Base-by-base conservation (phyloP, 2,888 invertebrate species). In the Saturnia japonica region DNA sequence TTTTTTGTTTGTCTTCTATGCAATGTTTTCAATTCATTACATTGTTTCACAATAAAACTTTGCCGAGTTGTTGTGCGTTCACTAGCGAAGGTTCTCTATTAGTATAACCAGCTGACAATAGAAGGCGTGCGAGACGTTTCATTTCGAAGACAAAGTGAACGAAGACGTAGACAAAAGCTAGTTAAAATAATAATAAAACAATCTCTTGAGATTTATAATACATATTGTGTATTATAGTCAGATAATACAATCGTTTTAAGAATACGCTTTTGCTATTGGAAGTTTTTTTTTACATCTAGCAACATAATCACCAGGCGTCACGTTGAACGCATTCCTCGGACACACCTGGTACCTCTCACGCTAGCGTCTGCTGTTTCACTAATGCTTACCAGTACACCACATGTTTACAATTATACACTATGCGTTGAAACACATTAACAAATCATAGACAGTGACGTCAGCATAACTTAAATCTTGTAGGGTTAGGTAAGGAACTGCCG, bases 341-440 rank as follows among this genome's bases (percentile, higher is more conserved):
- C 64, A 40, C 64, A 64, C 64, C 64, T 64, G 64, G 40, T 64
- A 64, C 64, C 64, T 64, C 64, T 64, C 64, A 64, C 34, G 64
- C 34, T 40, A 34, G 64, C 40, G 40, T 40, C 64, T 64, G 64
- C 64, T 64, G 8, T 40, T 40, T n/a, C 40, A n/a, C 64, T 64
- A 64, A 64, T 40, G 64, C 64, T 64, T 40, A 19, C 64, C 64
- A 64, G 64, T n/a, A 40, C 40, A 64, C 40, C 64, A 11, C 19
- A 8, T 64, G 64, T 64, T 64, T 64, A 64, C 40, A 64, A 8
- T 40, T 40, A 40, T 64, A 64, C 40, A 9, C n/a, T 40, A 64
- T 40, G 22, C 64, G 40, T 40, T 40, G 64, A 64, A 40, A 40
- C 40, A 64, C 11, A 64, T 40, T n/a, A 34, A 64, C 64, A 40